Evolutionary conservation across 2,888 invertebrate species (phyloP).

Genomic region (Lysandra bellargus): DNA sequence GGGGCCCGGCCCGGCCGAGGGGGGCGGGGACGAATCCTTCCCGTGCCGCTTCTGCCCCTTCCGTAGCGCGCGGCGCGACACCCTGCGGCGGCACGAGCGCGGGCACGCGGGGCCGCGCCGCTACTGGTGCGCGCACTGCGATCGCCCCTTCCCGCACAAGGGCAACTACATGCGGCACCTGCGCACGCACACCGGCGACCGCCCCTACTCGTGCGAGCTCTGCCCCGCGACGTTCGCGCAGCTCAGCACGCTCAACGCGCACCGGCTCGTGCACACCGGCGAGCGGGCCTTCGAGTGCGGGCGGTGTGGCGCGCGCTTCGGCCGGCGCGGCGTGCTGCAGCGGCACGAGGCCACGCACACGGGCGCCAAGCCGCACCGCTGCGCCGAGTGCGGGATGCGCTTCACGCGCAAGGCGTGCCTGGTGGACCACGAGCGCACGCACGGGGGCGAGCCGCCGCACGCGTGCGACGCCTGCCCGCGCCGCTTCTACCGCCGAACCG

Average conservation of each 20-base stretch:
- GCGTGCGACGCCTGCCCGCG: constrained; percentile 34
- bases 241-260: constrained; percentile 23
- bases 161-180: not conserved
- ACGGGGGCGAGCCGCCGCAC: constrained; percentile 38
- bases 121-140: constrained; percentile 2
- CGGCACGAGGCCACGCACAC: constrained; percentile 20
- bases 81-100: not conserved
- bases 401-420: constrained; percentile 18
- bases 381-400: not conserved
- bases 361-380: constrained; percentile 15
- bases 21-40: not conserved
- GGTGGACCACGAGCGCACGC: constrained; percentile 33
- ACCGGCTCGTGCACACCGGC: constrained; percentile 13
- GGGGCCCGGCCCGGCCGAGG: not conserved
- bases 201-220: not conserved
- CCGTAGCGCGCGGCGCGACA: not conserved
- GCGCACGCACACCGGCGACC: constrained; percentile 33
- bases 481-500: constrained; percentile 1
- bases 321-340: constrained; percentile 11
- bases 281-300: constrained; percentile 9
- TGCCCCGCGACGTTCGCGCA: constrained; percentile 5
- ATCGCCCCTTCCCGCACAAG: constrained; percentile 3
- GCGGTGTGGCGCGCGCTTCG: not conserved
- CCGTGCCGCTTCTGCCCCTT: constrained; percentile 2
- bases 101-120: not conserved